Conservation (phyloP, 2,888 invertebrate genomes). For the Xestoiulus laeticollis region DNA sequence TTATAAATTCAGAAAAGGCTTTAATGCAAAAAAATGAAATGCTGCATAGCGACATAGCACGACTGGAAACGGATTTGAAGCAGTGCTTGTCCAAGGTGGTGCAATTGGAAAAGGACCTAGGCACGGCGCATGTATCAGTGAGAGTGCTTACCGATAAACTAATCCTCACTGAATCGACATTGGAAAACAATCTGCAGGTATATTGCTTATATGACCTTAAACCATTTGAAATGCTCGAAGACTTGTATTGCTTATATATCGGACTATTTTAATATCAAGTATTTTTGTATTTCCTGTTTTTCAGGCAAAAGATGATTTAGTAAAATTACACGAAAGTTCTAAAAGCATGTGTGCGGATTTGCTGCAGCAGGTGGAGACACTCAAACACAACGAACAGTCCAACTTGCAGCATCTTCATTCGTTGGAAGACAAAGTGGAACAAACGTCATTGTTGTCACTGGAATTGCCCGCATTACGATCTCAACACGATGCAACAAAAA, state of each 20-base stretch:
- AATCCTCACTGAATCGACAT: not conserved
- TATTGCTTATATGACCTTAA: not conserved
- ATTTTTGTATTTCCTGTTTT: not conserved
- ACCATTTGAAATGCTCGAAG: no score
- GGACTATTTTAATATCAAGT: no score
- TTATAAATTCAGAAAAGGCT: not conserved
- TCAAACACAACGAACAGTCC: not conserved
- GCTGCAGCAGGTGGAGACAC: not conserved
- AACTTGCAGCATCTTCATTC: not conserved
- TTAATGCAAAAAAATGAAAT: not conserved
- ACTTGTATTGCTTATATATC: no score
- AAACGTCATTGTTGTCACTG: not conserved
- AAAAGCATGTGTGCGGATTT: not conserved
- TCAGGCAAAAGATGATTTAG: not conserved
- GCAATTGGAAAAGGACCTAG: not conserved
- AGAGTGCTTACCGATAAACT: conserved; percentile 11
- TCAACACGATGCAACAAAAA: not conserved
- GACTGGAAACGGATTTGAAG: not conserved
- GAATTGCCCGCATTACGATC: not conserved
- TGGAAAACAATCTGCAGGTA: not conserved
- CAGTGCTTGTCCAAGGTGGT: not conserved
- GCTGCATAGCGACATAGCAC: not conserved
- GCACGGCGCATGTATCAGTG: not conserved
- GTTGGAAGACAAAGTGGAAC: not conserved
- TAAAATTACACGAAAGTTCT: not conserved